phyloP scores from a whole-genome alignment of 2,888 invertebrate species.

The Ichneumoninae sp. region DNA sequence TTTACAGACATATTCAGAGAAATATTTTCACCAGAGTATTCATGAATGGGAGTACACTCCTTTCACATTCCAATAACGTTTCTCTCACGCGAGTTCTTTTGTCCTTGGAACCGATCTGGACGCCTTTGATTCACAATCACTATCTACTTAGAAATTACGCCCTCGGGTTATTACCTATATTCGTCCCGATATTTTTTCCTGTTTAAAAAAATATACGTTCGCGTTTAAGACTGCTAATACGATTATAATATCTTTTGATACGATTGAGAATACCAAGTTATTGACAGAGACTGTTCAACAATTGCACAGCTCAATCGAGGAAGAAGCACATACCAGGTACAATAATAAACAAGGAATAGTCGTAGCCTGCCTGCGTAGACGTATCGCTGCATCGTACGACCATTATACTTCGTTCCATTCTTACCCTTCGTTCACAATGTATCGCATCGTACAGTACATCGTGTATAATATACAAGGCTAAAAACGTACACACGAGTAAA shows the following conservation, averaged over 20 bases:
- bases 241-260: slow-evolving; percentile 62
- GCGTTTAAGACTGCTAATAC: background rate
- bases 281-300: slow-evolving; percentile 69
- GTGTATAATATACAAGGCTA: background rate
- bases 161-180: background rate
- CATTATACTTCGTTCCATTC: background rate
- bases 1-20: too few relatives aligned
- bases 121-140: background rate
- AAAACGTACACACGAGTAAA: background rate
- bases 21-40: background rate
- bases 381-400: slow-evolving; percentile 58
- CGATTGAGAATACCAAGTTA: slow-evolving; percentile 41
- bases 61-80: background rate
- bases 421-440: slow-evolving; percentile 25
- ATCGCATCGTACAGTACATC: slow-evolving; percentile 31
- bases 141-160: background rate
- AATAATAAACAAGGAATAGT: slow-evolving; percentile 68
- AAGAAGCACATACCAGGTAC: slow-evolving; percentile 83
- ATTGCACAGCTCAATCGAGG: slow-evolving; percentile 83
- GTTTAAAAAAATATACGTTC: background rate
- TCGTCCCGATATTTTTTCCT: background rate
- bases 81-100: background rate
- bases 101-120: background rate
- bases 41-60: background rate
- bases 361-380: slow-evolving; percentile 75